Conservation (phyloP, 1,140 invertebrate species). For the Condylostylus longicornis region DNA sequence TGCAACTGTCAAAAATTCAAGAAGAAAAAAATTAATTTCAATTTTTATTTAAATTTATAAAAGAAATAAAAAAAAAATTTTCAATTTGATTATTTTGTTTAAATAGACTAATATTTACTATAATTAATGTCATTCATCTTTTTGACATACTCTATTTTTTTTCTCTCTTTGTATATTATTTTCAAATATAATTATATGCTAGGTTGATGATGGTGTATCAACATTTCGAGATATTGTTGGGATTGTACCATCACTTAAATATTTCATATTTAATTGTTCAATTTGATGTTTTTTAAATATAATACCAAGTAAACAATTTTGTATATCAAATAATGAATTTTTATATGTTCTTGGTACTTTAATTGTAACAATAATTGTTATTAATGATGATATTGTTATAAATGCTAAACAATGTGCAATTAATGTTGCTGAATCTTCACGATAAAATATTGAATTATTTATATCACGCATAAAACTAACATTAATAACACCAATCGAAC, state of each 20-base stretch:
- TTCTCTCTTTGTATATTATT: no score
- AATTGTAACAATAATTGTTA: conserved; percentile 25
- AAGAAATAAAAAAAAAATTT: no score
- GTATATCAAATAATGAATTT: conserved; percentile 20
- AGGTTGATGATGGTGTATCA: no score
- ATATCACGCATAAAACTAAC: conserved; percentile 22
- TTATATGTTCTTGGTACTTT: conserved; percentile 23
- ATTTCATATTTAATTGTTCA: conserved; percentile 25
- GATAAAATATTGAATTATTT: conserved; percentile 25
- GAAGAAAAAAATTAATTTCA: no score
- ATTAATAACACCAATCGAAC: conserved; percentile 19
- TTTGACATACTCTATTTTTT: no score
- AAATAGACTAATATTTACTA: no score
- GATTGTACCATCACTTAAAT: conserved; percentile 27
- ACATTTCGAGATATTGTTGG: no score
- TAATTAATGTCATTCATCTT: no score
- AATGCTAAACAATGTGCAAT: conserved; percentile 28
- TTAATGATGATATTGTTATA: conserved; percentile 20
- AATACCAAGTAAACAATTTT: conserved; percentile 25
- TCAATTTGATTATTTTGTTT: no score
- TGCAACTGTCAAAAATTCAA: no score
- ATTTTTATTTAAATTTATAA: no score
- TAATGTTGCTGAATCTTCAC: conserved; percentile 19
- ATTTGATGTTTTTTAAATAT: conserved; percentile 29
- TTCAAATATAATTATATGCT: no score